Evolutionary conservation across 2,113 vertebrate genomes (phyloP), one percentile per base, ranked within the genome.

Genomic region (Lepidothrix coronata): DNA sequence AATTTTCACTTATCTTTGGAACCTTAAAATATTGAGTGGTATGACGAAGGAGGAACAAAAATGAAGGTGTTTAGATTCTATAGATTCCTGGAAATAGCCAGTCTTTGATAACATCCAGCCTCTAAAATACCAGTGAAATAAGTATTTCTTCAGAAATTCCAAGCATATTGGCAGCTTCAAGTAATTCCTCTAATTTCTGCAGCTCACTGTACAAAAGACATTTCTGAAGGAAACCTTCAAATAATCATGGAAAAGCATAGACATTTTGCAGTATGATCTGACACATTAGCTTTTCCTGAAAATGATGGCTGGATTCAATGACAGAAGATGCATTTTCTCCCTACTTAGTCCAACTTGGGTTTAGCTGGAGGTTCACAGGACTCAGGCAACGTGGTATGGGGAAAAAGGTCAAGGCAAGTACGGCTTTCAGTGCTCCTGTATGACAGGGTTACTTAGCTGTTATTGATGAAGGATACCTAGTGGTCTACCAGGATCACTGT

Each of bases 381-480:
- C 20, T 20, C 41, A 28, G 0, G 0, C n/a, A 70, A 35, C 5
- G 4, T 0, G 0, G 16, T 48, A 23, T 46, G 74, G 67, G 71
- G 67, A 52, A n/a, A 48, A 33, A 61, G 22, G 63, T 58, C 43
- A 41, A 24, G 37, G 48, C 39, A 74, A 19, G 39, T 24, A 37
- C 12, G 65, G 31, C 22, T 88, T 81, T 67, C 77, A 68, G 33
- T 16, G 52, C 30, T 52, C 16, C 70, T 33, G 33, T 65, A 37
- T 27, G 66, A 79, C 74, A 89, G 54, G n/a, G 43, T 19, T 41
- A 9, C 48, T 62, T 41, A 21, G 25, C 31, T 91, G 75, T 88
- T 41, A 61, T 25, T 74, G 81, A 14, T 73, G 81, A 85, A 85
- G 58, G 46, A 48, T 51, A 76, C 19, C 27, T 11, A 41, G 9